A percentile compares a stretch with the other conserved stretches of the same genome.
These are phyloP conservation scores for Eulemur macaco DNA, from an alignment of 2,113 vertebrate genomes.

Conservation along the genomic window DNA sequence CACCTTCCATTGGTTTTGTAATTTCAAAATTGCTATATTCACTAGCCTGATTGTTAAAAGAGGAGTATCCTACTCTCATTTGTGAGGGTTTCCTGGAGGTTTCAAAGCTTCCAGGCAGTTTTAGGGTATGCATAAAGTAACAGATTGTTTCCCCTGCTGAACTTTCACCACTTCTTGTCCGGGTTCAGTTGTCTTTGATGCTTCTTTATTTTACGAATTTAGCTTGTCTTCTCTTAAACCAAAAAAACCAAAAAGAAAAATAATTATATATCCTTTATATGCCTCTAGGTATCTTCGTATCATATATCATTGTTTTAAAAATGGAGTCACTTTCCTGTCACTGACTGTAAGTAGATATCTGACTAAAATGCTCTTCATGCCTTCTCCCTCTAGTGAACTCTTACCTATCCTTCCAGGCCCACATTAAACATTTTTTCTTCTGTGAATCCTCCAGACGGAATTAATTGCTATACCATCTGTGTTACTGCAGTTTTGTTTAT, in stretches of 20 bases:
- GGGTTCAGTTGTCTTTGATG: background rate
- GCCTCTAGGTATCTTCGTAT: background rate
- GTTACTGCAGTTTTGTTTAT: background rate
- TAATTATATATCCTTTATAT: background rate
- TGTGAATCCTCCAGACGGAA: background rate
- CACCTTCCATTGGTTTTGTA: background rate
- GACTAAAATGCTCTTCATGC: background rate
- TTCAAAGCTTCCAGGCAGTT: background rate
- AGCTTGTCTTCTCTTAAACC: background rate
- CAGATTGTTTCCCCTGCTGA: background rate
- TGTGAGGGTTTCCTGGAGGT: background rate
- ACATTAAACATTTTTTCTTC: background rate
- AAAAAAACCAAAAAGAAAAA: background rate
- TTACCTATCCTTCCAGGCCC: background rate
- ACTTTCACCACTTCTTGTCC: background rate
- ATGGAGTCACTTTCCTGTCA: background rate
- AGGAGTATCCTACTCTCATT: background rate
- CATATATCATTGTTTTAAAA: conserved; percentile 13
- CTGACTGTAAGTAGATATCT: background rate
- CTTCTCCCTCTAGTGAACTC: conserved; percentile 39
- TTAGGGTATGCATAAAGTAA: background rate
- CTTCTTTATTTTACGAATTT: conserved; percentile 33
- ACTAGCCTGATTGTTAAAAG: background rate
- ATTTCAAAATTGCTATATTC: background rate
- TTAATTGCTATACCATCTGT: background rate